These are phyloP conservation scores for Drosophila nebulosa DNA, from an alignment of 1,140 invertebrate species.

Conservation along the genomic window DNA sequence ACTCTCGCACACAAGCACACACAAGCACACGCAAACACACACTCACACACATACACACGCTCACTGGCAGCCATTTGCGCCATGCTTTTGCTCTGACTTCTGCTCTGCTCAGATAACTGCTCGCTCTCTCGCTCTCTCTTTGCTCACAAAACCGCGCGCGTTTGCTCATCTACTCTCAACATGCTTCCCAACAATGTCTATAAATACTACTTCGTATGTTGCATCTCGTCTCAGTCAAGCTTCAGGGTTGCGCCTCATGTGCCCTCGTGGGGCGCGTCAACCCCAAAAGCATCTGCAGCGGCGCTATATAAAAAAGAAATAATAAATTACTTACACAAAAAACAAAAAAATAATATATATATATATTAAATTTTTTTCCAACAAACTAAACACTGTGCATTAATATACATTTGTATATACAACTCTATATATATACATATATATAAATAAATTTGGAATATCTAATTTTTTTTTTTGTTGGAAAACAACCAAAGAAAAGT, in stretches of 20 bases:
- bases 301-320: constrained; percentile 33
- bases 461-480: constrained; percentile 24
- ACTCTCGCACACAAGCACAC: too few relatives aligned
- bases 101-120: constrained; percentile 23
- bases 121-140: constrained; percentile 33
- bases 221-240: constrained; percentile 57
- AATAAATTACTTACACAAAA: constrained; percentile 11
- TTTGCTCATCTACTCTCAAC: constrained; percentile 7
- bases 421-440: constrained; percentile 1
- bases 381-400: constrained; percentile 40
- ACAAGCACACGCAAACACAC: constrained; percentile 24
- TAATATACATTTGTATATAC: constrained; percentile 18
- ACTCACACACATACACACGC: background rate
- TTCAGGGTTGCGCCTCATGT: constrained; percentile 68
- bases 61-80: constrained; percentile 40
- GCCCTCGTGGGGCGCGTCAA: constrained; percentile 70
- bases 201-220: constrained; percentile 75
- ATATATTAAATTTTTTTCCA: constrained; percentile 26
- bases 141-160: constrained; percentile 13
- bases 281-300: constrained; percentile 62
- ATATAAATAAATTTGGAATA: constrained; percentile 15
- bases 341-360: constrained; percentile 7
- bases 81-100: background rate
- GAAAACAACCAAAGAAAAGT: constrained; percentile 38
- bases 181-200: constrained; percentile 49